These are phyloP conservation scores for Cololabis saira DNA, from an alignment of 2,113 vertebrate genomes.

Conservation along the genomic window DNA sequence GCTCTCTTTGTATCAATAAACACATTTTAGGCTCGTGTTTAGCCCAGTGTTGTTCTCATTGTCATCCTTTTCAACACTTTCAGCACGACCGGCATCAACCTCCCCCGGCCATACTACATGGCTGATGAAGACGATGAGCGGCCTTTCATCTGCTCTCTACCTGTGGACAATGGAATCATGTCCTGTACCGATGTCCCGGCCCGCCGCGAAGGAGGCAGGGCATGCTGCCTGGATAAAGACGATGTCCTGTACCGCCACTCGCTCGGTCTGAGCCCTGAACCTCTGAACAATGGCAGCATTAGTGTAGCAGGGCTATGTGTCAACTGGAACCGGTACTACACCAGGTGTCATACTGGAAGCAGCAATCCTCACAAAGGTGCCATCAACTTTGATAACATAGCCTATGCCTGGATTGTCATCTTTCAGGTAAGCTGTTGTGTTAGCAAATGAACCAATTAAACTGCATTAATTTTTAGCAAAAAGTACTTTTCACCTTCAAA, in stretches of 20 bases:
- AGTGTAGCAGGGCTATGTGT: slow-evolving; percentile 89
- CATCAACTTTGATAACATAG: slow-evolving; percentile 99
- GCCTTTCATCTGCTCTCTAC: slow-evolving; percentile 97
- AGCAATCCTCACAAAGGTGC: slow-evolving; percentile 96
- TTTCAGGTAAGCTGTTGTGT: slow-evolving; percentile 86
- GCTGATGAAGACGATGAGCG: slow-evolving; percentile 93
- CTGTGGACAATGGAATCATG: slow-evolving; percentile 98
- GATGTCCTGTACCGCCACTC: slow-evolving; percentile 88
- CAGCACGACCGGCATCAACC: slow-evolving; percentile 88
- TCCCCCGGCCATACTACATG: slow-evolving; percentile 92
- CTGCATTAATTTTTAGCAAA: not conserved
- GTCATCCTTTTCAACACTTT: not conserved
- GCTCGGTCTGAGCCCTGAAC: slow-evolving; percentile 81
- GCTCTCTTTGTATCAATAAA: no score
- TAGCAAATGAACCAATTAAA: not conserved
- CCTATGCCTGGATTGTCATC: slow-evolving; percentile 98
- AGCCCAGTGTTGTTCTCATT: no score
- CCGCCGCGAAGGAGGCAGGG: slow-evolving; percentile 87
- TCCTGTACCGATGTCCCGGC: slow-evolving; percentile 91
- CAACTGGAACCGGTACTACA: slow-evolving; percentile 98
- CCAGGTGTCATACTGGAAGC: slow-evolving; percentile 89
- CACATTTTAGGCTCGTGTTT: no score
- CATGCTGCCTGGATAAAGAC: slow-evolving; percentile 93
- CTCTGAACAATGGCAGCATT: slow-evolving; percentile 78
- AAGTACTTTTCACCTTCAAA: no score